Evolutionary conservation across 2,113 vertebrate species (phyloP).

Genomic region (Cervus canadensis): DNA sequence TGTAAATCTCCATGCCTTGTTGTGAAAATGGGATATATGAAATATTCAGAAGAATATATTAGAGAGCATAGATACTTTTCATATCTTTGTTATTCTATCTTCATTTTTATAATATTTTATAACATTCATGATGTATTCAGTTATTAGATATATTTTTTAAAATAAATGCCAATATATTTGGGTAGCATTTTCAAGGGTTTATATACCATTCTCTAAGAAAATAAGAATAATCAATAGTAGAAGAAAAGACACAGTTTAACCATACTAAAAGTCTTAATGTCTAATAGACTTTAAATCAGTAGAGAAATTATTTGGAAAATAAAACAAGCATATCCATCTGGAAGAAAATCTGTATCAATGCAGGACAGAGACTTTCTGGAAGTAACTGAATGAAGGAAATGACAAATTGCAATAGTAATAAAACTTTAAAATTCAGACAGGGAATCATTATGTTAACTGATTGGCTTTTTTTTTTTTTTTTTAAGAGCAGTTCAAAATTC

Average conservation of each 20-base stretch:
- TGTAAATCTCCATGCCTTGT: neutral
- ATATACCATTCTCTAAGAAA: neutral
- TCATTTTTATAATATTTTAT: neutral
- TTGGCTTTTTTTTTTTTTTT: neutral
- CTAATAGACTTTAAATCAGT: neutral
- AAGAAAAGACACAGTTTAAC: neutral
- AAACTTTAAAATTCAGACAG: neutral
- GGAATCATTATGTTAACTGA: conserved; percentile 23
- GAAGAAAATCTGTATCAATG: conserved; percentile 8
- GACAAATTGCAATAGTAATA: neutral
- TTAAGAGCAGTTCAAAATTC: neutral
- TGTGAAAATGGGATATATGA: neutral
- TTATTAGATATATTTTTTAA: neutral
- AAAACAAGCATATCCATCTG: neutral
- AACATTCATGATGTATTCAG: neutral
- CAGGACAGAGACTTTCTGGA: neutral
- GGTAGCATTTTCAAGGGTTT: neutral
- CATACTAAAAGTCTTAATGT: neutral
- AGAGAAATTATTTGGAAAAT: neutral
- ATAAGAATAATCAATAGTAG: neutral
- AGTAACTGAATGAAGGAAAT: conserved; percentile 28
- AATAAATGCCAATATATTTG: neutral
- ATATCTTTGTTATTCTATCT: neutral
- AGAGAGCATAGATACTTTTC: neutral
- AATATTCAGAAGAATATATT: neutral